Conservation (phyloP, 2,888 invertebrate species). For the Pachliopta kotzebuea region DNA sequence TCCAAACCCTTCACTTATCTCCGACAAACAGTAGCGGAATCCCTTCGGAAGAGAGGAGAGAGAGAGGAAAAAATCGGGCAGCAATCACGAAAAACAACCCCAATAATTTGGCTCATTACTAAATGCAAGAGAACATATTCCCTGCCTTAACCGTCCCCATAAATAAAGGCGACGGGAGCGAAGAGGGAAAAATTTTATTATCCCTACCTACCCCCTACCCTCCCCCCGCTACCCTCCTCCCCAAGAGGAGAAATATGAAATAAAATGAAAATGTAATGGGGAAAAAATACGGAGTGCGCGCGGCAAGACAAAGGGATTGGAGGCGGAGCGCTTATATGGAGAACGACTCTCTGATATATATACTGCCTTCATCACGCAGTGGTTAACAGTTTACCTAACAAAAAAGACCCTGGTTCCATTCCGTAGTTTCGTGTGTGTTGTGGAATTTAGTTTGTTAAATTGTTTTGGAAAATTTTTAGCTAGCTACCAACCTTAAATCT, state of each 20-base stretch:
- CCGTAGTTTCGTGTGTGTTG: not conserved
- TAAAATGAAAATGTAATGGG: conserved; percentile 81
- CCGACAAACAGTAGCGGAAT: conserved; percentile 46
- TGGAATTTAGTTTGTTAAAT: not conserved
- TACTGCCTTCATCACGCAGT: no score
- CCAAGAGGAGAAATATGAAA: conserved; percentile 78
- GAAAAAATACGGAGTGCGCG: conserved; percentile 73
- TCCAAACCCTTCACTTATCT: conserved; percentile 58
- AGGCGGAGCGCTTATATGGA: conserved; percentile 43
- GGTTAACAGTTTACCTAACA: no score
- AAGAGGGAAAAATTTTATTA: conserved; percentile 78
- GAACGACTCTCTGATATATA: conserved; percentile 34
- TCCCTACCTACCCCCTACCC: conserved; percentile 46
- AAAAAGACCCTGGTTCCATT: no score
- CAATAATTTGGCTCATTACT: conserved; percentile 78
- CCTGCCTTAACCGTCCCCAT: conserved; percentile 66
- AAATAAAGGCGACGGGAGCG: conserved; percentile 71
- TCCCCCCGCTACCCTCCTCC: no score
- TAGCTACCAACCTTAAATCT: no score
- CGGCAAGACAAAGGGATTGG: conserved; percentile 76
- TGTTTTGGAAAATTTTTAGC: no score
- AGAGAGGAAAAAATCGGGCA: conserved; percentile 44
- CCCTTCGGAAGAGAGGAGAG: conserved; percentile 32
- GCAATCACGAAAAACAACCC: conserved; percentile 70
- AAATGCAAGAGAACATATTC: conserved; percentile 77